Evolutionary conservation across 1,140 invertebrate genomes (phyloP).

Genomic region (Gerris buenoi): DNA sequence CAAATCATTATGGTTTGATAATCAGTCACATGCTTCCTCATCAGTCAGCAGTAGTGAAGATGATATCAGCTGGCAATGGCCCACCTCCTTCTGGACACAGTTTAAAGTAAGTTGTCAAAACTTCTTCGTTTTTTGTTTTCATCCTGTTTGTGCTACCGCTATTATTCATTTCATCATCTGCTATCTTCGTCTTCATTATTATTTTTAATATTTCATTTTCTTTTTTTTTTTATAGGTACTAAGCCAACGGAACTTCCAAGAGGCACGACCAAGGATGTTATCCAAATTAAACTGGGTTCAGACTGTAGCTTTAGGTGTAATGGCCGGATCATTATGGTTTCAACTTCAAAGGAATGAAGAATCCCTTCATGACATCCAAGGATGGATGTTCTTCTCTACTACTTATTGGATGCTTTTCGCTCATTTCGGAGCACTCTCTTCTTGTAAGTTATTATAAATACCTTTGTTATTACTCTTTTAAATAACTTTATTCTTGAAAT

Average conservation of each 20-base stretch:
- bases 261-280: constrained; percentile 59
- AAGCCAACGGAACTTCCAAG: constrained; percentile 62
- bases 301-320: constrained; percentile 52
- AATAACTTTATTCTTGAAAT: no score
- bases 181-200: no score
- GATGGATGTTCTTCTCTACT: constrained; percentile 75
- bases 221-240: constrained; percentile 35
- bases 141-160: no score
- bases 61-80: constrained; percentile 48
- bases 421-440: constrained; percentile 61
- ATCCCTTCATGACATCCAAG: constrained; percentile 61
- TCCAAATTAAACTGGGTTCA: constrained; percentile 70
- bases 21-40: constrained; percentile 52
- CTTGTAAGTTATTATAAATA: constrained; percentile 38
- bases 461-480: not conserved
- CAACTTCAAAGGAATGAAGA: constrained; percentile 57
- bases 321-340: constrained; percentile 67
- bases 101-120: constrained; percentile 42
- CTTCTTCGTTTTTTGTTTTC: constrained; percentile 4
- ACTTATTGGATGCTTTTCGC: constrained; percentile 79
- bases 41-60: constrained; percentile 41
- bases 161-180: no score
- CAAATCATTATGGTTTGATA: constrained; percentile 54
- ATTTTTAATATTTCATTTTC: not conserved
- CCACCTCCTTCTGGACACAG: constrained; percentile 67